Conservation (phyloP, 2,113 vertebrate species). For the Mionectes macconnelli region DNA sequence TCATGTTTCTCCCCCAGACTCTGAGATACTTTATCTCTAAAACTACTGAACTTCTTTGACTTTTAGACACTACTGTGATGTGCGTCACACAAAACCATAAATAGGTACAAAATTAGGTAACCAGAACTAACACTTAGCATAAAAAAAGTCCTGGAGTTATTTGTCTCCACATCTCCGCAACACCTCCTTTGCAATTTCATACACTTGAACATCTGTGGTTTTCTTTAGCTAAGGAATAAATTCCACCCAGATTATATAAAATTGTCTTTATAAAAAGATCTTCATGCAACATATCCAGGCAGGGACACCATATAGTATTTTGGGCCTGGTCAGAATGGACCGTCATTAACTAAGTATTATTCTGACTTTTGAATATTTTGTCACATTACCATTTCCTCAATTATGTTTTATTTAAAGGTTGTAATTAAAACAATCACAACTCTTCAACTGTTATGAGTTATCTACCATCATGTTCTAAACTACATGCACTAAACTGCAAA, state of each 20-base stretch:
- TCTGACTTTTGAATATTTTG: neutral
- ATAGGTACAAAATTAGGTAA: slow-evolving; percentile 62
- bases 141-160: slow-evolving; percentile 53
- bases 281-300: neutral
- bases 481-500: neutral
- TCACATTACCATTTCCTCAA: neutral
- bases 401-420: neutral
- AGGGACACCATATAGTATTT: slow-evolving; percentile 27
- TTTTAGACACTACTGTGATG: neutral
- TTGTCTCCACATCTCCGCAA: slow-evolving; percentile 69
- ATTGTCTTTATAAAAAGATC: slow-evolving; percentile 44
- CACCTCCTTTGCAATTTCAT: slow-evolving; percentile 67
- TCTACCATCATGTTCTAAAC: neutral
- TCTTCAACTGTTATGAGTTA: neutral
- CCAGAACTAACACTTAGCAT: slow-evolving; percentile 46
- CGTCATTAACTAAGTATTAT: neutral
- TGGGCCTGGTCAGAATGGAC: neutral
- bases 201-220: slow-evolving; percentile 66
- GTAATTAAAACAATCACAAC: neutral
- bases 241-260: slow-evolving; percentile 62
- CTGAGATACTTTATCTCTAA: neutral
- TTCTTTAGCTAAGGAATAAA: slow-evolving; percentile 51
- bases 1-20: neutral
- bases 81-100: slow-evolving; percentile 33
- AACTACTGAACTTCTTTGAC: neutral